Evolutionary conservation across 2,113 vertebrate genomes (phyloP), one percentile per base, ranked within the genome.

Genomic region (Suricata suricatta): DNA sequence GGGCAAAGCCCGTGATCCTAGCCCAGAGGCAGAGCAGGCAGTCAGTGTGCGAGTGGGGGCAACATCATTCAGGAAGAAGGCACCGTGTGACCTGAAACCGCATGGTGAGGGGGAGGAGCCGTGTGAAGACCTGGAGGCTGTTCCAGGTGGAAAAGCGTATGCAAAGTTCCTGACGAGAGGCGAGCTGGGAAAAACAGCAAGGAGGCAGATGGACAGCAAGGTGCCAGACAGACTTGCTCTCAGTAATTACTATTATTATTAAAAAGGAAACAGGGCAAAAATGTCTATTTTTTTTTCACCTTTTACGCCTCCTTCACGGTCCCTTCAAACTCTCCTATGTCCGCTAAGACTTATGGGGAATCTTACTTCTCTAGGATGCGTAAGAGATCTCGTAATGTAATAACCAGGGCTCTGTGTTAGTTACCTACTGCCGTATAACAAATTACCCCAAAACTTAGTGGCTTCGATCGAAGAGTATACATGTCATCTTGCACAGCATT

Each of bases 41-140:
- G 4, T 35, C 1, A 0, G 12, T 1, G 0, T 0, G 17, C 7
- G 27, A 15, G n/a, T 0, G 11, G 3, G 8, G 52, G 64, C 63
- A 12, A 77, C 15, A 33, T 33, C 1, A 2, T 33, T 17, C 52
- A n/a, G 92, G 31, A 41, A 63, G 66, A 33, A 31, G 2, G 9
- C 31, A 12, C 50, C 27, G 0, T 19, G 19, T 4, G 64, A 15
- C 60, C 60, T 0, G 60, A 35, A 23, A 15, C 14, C 3, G 13
- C 54, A 5, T 9, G 23, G 19, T 1, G n/a, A 2, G 17, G 33
- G 64, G 23, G 19, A 19, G 79, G 41, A 31, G 12, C 27, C 27
- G 0, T 1, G 25, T 12, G 50, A 4, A 15, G 15, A 13, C 38
- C 63, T n/a, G 14, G 3, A 29, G 41, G 23, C 80, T 5, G 27